Conservation (phyloP, 2,888 invertebrate species). For the Phlogophora meticulosa region DNA sequence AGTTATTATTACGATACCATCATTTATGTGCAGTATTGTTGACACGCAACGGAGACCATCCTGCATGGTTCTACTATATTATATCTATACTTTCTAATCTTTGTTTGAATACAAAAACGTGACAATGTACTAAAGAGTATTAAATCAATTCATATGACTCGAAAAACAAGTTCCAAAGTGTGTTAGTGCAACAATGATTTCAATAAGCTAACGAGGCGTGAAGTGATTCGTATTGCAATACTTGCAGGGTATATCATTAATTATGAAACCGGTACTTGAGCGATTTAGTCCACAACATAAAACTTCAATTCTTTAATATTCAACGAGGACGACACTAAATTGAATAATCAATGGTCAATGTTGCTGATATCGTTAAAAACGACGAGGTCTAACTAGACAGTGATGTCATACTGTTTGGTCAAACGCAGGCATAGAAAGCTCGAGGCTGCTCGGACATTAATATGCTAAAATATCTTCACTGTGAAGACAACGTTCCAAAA, state of each 20-base stretch:
- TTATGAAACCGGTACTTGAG: slow-evolving; percentile 70
- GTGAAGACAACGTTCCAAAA: slow-evolving; percentile 86
- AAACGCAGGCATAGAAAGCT: slow-evolving; percentile 86
- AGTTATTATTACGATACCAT: slow-evolving; percentile 79
- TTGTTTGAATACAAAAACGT: slow-evolving; percentile 75
- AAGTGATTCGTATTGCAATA: slow-evolving; percentile 72
- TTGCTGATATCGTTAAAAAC: slow-evolving; percentile 58
- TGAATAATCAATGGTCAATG: slow-evolving; percentile 36
- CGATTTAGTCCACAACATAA: slow-evolving; percentile 70
- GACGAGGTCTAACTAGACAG: slow-evolving; percentile 65
- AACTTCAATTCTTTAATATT: slow-evolving; percentile 40
- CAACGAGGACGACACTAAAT: slow-evolving; percentile 17
- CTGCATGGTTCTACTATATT: slow-evolving; percentile 68
- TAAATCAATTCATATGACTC: slow-evolving; percentile 65
- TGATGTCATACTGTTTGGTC: slow-evolving; percentile 71
- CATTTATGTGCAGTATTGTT: slow-evolving; percentile 74
- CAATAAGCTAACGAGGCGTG: slow-evolving; percentile 72
- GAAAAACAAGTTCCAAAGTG: slow-evolving; percentile 68
- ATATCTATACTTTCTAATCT: slow-evolving; percentile 84
- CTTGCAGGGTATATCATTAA: slow-evolving; percentile 65
- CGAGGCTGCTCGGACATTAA: slow-evolving; percentile 79
- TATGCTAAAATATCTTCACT: slow-evolving; percentile 87
- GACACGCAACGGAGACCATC: slow-evolving; percentile 67
- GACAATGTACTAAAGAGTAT: slow-evolving; percentile 71
- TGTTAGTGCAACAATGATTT: slow-evolving; percentile 71